A percentile compares a stretch with the other conserved stretches of the same genome.
Conservation (phyloP, 2,797 vertebrate genomes). For the Gymnoscopelus microlampas region DNA sequence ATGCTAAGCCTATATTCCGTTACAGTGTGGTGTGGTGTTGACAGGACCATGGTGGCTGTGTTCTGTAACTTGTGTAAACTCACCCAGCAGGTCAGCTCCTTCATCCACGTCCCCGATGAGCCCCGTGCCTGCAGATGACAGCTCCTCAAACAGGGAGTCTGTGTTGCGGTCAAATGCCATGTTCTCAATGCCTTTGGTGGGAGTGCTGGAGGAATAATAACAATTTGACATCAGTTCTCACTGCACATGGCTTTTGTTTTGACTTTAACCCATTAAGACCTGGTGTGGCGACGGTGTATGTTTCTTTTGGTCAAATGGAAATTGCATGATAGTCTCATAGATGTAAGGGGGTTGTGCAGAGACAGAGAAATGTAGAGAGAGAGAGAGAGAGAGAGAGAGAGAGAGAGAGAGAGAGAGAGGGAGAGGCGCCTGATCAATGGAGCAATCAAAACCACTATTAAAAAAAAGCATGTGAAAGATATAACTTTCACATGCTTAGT, state of each 20-base stretch:
- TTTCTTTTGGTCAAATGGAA: no score
- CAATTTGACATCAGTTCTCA: not conserved
- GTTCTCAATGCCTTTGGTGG: conserved; percentile 97
- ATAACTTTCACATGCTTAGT: no score
- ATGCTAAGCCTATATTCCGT: not conserved
- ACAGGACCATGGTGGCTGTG: not conserved
- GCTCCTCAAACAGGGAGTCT: conserved; percentile 96
- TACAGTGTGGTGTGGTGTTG: not conserved
- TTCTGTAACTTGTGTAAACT: conserved; percentile 43
- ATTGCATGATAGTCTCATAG: no score
- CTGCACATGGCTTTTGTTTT: not conserved
- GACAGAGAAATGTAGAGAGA: no score
- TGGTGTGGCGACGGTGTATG: no score
- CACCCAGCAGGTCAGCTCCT: conserved; percentile 97
- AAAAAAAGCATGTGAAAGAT: no score
- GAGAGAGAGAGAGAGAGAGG: no score
- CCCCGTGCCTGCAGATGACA: conserved; percentile 94
- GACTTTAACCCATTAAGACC: no score
- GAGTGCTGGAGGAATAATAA: conserved; percentile 83
- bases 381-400: no score
- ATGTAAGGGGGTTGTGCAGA: no score
- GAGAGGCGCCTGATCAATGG: no score
- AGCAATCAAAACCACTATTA: no score
- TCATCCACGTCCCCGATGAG: conserved; percentile 98
- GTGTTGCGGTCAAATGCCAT: conserved; percentile 97